These are phyloP conservation scores for Conistra vaccinii DNA, from an alignment of 2,888 invertebrate species.

Conservation along the genomic window DNA sequence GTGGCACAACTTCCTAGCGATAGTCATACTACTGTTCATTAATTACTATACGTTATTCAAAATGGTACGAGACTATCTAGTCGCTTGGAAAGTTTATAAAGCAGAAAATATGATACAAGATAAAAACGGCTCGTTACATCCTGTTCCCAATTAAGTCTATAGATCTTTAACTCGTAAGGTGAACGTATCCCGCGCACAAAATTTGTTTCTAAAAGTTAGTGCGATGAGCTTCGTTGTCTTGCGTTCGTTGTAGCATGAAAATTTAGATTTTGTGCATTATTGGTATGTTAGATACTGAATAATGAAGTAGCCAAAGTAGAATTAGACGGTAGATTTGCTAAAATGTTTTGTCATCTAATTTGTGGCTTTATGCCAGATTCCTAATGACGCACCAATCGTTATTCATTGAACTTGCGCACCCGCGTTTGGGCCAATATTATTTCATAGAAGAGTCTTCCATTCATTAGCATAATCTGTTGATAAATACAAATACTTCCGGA, in stretches of 20 bases:
- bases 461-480: conserved; percentile 18
- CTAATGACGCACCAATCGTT: background rate
- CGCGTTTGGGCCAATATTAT: background rate
- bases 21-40: conserved; percentile 96
- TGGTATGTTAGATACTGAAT: conserved; percentile 5
- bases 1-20: conserved; percentile 97
- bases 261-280: conserved; percentile 9
- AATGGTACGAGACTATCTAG: conserved; percentile 95
- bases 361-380: background rate
- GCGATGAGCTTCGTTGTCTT: conserved; percentile 42
- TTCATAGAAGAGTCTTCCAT: conserved; percentile 30
- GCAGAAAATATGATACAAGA: conserved; percentile 93
- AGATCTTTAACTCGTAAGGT: conserved; percentile 52
- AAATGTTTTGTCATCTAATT: conserved; percentile 11
- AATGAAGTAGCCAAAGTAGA: conserved; percentile 22
- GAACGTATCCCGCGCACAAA: conserved; percentile 65
- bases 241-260: background rate
- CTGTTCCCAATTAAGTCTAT: conserved; percentile 59
- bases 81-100: conserved; percentile 95
- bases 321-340: conserved; percentile 18
- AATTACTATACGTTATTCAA: conserved; percentile 98
- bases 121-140: conserved; percentile 80
- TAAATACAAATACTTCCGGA: conserved; percentile 12
- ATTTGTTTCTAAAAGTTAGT: conserved; percentile 39
- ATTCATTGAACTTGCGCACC: background rate